Evolutionary conservation across 2,113 vertebrate species (phyloP).

Genomic region (Serinus canaria): DNA sequence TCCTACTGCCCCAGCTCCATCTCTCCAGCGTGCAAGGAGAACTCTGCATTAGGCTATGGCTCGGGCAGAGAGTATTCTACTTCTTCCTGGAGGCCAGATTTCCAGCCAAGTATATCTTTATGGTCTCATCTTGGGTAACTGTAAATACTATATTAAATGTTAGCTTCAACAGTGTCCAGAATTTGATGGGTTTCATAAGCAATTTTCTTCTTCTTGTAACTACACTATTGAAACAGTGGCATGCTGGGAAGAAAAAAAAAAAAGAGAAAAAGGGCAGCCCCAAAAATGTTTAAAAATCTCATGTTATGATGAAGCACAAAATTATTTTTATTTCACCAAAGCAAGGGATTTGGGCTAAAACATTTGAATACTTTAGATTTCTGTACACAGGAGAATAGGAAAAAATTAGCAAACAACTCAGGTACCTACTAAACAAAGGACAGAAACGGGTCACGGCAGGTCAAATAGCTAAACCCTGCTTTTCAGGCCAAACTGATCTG

Average conservation of each 20-base stretch:
- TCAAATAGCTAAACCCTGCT: conserved; percentile 33
- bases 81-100: background rate
- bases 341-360: background rate
- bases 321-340: background rate
- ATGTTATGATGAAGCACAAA: background rate
- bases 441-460: conserved; percentile 8
- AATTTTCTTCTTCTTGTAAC: background rate
- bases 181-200: background rate
- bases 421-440: conserved; percentile 2
- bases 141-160: background rate
- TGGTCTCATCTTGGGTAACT: background rate
- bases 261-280: background rate
- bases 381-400: background rate
- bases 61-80: background rate
- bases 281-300: background rate
- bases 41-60: background rate
- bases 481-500: conserved; percentile 47
- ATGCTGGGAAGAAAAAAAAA: background rate
- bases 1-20: background rate
- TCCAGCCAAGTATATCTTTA: background rate
- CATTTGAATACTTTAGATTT: background rate
- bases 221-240: background rate
- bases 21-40: background rate
- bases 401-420: conserved; percentile 10
- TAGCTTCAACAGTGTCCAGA: background rate